These are phyloP conservation scores for Mus spicilegus DNA, from an alignment of 2,113 vertebrate genomes.

Conservation along the genomic window DNA sequence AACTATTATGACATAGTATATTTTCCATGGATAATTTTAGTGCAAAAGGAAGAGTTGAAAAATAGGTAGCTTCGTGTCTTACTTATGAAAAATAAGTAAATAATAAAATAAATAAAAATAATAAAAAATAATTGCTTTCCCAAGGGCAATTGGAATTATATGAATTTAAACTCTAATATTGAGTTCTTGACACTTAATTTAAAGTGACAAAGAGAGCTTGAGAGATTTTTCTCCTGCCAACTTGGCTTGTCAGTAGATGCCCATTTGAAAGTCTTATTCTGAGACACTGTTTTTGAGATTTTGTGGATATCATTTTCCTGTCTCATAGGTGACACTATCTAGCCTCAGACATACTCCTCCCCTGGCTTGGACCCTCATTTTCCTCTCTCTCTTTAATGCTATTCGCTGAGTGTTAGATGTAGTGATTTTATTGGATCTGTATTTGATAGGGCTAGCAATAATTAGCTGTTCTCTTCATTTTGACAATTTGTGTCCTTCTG, in stretches of 20 bases:
- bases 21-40: neutral
- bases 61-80: neutral
- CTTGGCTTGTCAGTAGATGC: neutral
- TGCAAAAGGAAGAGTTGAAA: neutral
- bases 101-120: no score
- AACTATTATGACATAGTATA: neutral
- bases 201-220: neutral
- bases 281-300: neutral
- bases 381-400: no score
- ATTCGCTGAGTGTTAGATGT: no score
- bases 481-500: neutral
- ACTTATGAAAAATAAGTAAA: neutral
- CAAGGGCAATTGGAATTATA: neutral
- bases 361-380: neutral
- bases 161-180: neutral
- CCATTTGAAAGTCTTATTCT: neutral
- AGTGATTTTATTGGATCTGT: neutral
- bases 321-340: neutral
- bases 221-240: neutral
- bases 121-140: neutral
- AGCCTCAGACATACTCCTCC: neutral
- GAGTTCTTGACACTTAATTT: neutral
- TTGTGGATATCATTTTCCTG: neutral
- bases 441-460: neutral
- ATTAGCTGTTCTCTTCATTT: neutral